phyloP scores from a whole-genome alignment of 2,797 vertebrate species.

The Anniella stebbinsi region DNA sequence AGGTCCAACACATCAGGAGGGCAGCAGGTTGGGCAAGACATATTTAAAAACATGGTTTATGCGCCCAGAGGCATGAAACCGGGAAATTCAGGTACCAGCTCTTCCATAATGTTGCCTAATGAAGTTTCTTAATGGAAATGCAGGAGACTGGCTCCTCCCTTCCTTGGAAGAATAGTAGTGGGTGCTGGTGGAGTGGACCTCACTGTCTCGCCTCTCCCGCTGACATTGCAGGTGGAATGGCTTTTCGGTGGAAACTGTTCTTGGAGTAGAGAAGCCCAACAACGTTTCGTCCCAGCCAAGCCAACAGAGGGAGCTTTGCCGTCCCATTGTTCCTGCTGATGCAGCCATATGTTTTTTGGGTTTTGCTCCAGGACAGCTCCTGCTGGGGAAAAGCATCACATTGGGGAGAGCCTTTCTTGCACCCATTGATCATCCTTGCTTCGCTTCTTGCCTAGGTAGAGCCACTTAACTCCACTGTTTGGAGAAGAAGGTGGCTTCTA shows the following conservation, averaged over 20 bases:
- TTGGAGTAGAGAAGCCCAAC: not conserved
- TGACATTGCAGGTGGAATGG: not conserved
- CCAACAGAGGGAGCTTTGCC: too few species aligned
- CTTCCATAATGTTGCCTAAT: not conserved
- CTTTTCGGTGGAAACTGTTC: not conserved
- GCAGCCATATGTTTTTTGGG: not conserved
- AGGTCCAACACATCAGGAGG: too few species aligned
- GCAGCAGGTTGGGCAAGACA: not conserved
- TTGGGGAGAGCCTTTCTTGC: not conserved
- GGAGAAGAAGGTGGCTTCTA: not conserved
- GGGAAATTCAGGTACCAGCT: not conserved
- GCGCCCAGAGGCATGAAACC: not conserved
- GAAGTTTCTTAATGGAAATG: not conserved
- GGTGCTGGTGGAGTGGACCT: not conserved
- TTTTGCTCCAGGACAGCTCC: not conserved
- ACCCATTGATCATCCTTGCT: not conserved
- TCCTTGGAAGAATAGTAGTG: not conserved
- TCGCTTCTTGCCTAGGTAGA: not conserved
- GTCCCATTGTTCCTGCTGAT: not conserved
- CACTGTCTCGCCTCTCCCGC: not conserved
- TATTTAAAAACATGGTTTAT: not conserved
- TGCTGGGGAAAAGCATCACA: not conserved
- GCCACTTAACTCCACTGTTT: too few species aligned
- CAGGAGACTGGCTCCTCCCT: not conserved
- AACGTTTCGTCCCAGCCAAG: not conserved